Conservation (phyloP, 2,888 invertebrate genomes). For the Temnothorax rugatulus region DNA sequence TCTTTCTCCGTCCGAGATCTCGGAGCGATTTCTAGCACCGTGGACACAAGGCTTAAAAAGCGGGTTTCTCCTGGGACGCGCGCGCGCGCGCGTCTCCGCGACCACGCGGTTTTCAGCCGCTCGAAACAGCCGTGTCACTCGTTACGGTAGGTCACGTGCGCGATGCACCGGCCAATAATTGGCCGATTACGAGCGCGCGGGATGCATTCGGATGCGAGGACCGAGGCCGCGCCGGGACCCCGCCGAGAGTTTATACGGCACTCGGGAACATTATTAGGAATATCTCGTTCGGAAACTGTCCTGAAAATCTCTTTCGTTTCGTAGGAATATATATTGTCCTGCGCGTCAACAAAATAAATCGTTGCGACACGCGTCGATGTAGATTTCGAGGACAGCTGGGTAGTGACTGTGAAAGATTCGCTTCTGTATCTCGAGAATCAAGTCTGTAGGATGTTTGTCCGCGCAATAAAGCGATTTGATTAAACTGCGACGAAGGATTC, state of each 20-base stretch:
- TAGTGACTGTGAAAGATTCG: not conserved
- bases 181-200: constrained; percentile 77
- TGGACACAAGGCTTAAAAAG: constrained; percentile 58
- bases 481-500: not conserved
- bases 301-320: not conserved
- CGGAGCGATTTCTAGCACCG: constrained; percentile 65
- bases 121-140: constrained; percentile 75
- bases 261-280: not conserved
- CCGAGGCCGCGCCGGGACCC: not conserved
- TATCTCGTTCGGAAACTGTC: not conserved
- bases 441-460: not conserved
- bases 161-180: constrained; percentile 80
- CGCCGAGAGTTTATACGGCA: not conserved
- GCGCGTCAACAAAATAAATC: not conserved
- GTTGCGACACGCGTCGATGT: not conserved
- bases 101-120: constrained; percentile 74
- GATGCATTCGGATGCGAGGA: constrained; percentile 61
- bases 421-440: not conserved
- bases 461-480: not conserved
- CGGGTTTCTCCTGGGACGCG: constrained; percentile 20
- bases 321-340: not conserved
- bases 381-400: constrained; percentile 15
- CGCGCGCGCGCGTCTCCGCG: constrained; percentile 65
- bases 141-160: constrained; percentile 83
- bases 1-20: too few relatives aligned